These are phyloP conservation scores for Pituophis catenifer DNA, from an alignment of 2,113 vertebrate species.

Conservation along the genomic window DNA sequence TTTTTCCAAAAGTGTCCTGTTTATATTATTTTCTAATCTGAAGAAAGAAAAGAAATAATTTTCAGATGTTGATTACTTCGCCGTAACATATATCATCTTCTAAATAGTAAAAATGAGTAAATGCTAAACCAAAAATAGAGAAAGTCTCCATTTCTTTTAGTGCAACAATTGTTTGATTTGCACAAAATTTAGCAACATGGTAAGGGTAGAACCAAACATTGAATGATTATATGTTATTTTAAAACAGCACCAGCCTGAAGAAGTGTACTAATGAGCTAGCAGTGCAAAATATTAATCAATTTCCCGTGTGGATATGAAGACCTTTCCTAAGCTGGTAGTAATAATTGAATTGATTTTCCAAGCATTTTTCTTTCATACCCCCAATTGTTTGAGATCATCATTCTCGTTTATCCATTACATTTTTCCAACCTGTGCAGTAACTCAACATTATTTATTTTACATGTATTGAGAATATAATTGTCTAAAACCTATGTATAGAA, in stretches of 20 bases:
- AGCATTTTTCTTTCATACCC: background rate
- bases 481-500: background rate
- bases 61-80: background rate
- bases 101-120: background rate
- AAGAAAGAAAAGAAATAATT: background rate
- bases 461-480: background rate
- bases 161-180: background rate
- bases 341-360: background rate
- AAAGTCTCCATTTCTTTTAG: background rate
- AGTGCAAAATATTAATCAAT: background rate
- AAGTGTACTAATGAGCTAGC: background rate
- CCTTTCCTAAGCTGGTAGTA: background rate
- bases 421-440: background rate
- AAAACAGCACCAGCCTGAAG: background rate
- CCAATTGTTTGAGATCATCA: background rate
- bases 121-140: background rate
- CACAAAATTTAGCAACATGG: background rate
- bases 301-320: background rate
- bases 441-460: background rate
- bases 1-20: background rate
- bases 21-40: background rate
- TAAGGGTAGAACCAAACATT: background rate
- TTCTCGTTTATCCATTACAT: background rate
- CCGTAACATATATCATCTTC: background rate
- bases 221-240: background rate